Evolutionary conservation across 2,797 vertebrate genomes (phyloP).

Genomic region (Furcifer pardalis): DNA sequence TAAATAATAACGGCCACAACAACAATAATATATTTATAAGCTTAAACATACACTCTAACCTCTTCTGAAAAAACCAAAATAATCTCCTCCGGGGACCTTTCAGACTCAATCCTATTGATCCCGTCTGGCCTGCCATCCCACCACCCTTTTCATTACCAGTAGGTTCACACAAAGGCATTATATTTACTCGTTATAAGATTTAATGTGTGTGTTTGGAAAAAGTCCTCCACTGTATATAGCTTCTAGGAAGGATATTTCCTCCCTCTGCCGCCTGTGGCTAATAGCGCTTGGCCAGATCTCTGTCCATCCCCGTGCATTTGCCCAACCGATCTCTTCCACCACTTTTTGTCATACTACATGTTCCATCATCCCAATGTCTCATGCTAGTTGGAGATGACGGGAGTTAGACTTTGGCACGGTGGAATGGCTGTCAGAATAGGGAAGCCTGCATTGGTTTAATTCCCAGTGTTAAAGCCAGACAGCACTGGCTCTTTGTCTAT

Average conservation of each 20-base stretch:
- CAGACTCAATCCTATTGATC: conserved; percentile 4
- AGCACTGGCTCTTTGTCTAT: too few relatives aligned
- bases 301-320: too few relatives aligned
- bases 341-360: too few relatives aligned
- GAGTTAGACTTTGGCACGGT: too few relatives aligned
- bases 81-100: background rate
- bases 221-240: background rate
- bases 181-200: background rate
- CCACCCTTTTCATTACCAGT: background rate
- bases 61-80: conserved; percentile 2
- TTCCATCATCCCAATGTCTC: background rate
- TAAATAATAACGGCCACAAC: background rate
- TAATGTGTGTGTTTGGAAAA: background rate
- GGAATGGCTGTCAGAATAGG: too few relatives aligned
- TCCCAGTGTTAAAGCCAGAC: too few relatives aligned
- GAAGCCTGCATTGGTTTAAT: too few relatives aligned
- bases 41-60: background rate
- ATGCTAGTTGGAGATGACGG: too few relatives aligned
- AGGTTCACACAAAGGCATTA: background rate
- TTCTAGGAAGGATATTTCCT: too few relatives aligned
- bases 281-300: too few relatives aligned
- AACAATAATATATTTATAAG: background rate
- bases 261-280: too few relatives aligned
- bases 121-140: background rate
- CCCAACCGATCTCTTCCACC: background rate